Evolutionary conservation across 2,797 vertebrate genomes (phyloP).

Genomic region (Sandelia bainsii): DNA sequence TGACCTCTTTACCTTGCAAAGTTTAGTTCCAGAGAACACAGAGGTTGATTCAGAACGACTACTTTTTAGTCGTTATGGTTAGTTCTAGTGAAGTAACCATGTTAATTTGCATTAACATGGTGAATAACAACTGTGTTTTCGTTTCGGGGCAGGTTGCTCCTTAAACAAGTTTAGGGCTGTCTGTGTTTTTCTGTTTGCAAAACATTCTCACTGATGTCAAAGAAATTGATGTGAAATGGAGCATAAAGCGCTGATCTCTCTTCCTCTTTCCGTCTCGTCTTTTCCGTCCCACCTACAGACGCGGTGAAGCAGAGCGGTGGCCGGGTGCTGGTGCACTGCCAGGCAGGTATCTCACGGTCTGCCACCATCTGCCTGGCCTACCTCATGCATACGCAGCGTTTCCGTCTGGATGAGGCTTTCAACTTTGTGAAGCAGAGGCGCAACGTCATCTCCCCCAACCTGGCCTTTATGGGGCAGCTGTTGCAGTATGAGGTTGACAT

Average conservation of each 20-base stretch:
- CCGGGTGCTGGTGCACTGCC: conserved; percentile 91
- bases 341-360: conserved; percentile 91
- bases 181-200: neutral
- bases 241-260: conserved; percentile 22
- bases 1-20: conserved; percentile 1
- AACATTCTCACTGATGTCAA: conserved; percentile 7
- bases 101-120: neutral
- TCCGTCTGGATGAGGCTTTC: conserved; percentile 89
- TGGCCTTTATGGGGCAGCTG: conserved; percentile 92
- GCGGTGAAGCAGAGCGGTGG: conserved; percentile 88
- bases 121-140: neutral
- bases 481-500: conserved; percentile 91
- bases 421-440: conserved; percentile 90
- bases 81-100: neutral
- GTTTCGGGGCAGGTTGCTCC: neutral
- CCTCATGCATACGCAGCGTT: conserved; percentile 87
- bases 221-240: conserved; percentile 24
- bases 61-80: too few species aligned
- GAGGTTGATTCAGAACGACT: neutral
- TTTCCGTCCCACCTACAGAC: conserved; percentile 76
- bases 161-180: neutral
- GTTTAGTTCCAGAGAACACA: conserved; percentile 4
- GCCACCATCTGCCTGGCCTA: conserved; percentile 93
- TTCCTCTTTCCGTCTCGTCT: conserved; percentile 33
- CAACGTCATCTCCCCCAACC: conserved; percentile 90